Percentiles rank a stretch among this genome's conserved stretches.
Evolutionary conservation across 1,140 invertebrate genomes (phyloP).

Genomic region (Cataglyphis hispanica): DNA sequence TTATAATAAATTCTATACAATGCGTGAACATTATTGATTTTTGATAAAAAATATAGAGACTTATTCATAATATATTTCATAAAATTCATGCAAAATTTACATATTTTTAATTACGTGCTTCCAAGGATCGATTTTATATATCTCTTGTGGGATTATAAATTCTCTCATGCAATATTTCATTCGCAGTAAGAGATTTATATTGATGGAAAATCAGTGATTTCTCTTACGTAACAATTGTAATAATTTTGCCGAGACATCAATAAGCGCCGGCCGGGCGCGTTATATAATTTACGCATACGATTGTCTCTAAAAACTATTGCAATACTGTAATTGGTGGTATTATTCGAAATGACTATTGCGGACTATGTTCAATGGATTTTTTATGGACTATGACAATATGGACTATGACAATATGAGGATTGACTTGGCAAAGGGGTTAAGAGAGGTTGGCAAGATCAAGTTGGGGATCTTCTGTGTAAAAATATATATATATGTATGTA

Average conservation of each 20-base stretch:
- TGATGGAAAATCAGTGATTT: slow-evolving; percentile 9
- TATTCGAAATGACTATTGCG: slow-evolving; percentile 85
- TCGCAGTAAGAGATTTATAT: not conserved
- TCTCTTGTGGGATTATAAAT: not conserved
- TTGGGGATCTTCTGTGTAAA: slow-evolving; percentile 58
- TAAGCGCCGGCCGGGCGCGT: slow-evolving; percentile 55
- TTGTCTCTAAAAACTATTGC: slow-evolving; percentile 84
- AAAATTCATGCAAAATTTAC: not conserved
- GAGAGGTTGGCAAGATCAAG: slow-evolving; percentile 54
- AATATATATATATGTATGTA: slow-evolving; percentile 65
- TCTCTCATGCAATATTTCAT: not conserved
- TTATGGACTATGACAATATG: slow-evolving; percentile 71
- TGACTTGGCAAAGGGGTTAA: slow-evolving; percentile 41
- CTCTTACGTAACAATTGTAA: slow-evolving; percentile 39
- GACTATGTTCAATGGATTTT: slow-evolving; percentile 83
- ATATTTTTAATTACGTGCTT: not conserved
- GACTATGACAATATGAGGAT: slow-evolving; percentile 67
- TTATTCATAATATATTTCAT: not conserved
- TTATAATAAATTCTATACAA: not conserved
- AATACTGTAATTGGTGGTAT: slow-evolving; percentile 86
- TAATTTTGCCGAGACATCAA: slow-evolving; percentile 40
- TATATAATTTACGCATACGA: slow-evolving; percentile 68
- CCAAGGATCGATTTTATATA: slow-evolving; percentile 24
- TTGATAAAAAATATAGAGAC: not conserved
- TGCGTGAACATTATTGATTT: not conserved